phyloP scores from a whole-genome alignment of 2,888 invertebrate species.

The Chymomyza procnemis region DNA sequence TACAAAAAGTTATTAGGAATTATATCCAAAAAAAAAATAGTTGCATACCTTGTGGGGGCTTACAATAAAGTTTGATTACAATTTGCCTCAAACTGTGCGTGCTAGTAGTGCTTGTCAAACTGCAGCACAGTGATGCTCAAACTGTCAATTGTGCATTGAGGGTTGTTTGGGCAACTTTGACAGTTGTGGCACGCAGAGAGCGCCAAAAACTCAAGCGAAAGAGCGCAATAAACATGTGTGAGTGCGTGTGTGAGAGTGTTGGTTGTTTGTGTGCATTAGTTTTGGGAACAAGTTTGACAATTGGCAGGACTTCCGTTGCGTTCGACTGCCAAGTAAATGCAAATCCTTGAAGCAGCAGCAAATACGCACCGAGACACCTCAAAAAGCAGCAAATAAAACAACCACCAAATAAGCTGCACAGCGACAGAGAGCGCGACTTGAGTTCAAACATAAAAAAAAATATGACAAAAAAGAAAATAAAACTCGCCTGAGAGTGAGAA shows the following conservation, averaged over 20 bases:
- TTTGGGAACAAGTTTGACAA: background rate
- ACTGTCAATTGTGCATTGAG: constrained; percentile 37
- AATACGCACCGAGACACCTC: background rate
- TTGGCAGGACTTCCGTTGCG: too few relatives aligned
- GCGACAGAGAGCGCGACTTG: background rate
- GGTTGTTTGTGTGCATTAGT: background rate
- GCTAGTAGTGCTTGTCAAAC: constrained; percentile 36
- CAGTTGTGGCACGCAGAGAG: constrained; percentile 24
- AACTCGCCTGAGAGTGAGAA: too few relatives aligned
- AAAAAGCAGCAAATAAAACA: constrained; percentile 38
- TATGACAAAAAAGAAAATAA: constrained; percentile 22
- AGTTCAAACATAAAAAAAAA: background rate
- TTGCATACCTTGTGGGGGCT: too few relatives aligned
- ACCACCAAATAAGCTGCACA: constrained; percentile 47
- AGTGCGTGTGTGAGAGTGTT: background rate
- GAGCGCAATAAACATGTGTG: background rate
- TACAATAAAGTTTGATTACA: background rate
- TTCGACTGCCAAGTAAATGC: background rate
- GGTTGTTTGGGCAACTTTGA: constrained; percentile 48
- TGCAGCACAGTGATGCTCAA: constrained; percentile 21
- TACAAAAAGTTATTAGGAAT: too few relatives aligned
- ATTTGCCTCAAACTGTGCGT: background rate
- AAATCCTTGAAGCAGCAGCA: background rate
- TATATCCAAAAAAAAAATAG: too few relatives aligned
- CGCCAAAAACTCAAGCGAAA: background rate